Conservation (phyloP, 2,113 vertebrate genomes). For the Mustelus asterias region DNA sequence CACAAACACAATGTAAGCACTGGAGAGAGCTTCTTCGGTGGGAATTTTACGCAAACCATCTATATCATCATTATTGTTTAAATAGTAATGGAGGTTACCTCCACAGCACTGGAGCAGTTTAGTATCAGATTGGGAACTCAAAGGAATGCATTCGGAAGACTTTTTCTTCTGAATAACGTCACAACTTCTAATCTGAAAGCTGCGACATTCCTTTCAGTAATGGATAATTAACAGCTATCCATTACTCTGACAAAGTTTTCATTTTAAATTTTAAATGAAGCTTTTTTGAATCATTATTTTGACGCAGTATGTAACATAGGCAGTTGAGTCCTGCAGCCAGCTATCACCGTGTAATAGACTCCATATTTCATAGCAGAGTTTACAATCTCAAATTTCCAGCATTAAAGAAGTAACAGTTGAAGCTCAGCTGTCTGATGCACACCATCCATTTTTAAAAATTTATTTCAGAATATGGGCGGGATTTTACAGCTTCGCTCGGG, state of each 20-base stretch:
- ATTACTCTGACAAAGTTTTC: neutral
- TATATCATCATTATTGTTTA: neutral
- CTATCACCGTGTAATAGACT: neutral
- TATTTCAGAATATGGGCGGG: neutral
- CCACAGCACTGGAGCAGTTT: neutral
- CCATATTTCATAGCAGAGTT: neutral
- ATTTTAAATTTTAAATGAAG: neutral
- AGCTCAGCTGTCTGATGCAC: neutral
- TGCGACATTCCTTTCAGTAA: neutral
- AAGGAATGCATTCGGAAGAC: neutral
- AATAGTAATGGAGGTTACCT: neutral
- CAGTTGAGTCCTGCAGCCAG: neutral
- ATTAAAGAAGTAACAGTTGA: neutral
- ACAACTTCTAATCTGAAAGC: neutral
- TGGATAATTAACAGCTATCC: neutral
- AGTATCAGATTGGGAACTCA: neutral
- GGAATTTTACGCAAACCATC: neutral
- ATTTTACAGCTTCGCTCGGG: too few relatives aligned
- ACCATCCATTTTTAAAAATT: neutral
- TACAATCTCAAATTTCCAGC: neutral
- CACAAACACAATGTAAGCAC: neutral
- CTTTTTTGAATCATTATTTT: neutral
- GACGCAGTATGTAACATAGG: neutral
- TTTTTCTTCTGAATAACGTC: neutral
- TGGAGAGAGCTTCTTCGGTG: neutral